Evolutionary conservation across 1,140 invertebrate genomes (phyloP), one percentile per base, ranked within the genome.

Genomic region (Hypsibius dujardini): DNA sequence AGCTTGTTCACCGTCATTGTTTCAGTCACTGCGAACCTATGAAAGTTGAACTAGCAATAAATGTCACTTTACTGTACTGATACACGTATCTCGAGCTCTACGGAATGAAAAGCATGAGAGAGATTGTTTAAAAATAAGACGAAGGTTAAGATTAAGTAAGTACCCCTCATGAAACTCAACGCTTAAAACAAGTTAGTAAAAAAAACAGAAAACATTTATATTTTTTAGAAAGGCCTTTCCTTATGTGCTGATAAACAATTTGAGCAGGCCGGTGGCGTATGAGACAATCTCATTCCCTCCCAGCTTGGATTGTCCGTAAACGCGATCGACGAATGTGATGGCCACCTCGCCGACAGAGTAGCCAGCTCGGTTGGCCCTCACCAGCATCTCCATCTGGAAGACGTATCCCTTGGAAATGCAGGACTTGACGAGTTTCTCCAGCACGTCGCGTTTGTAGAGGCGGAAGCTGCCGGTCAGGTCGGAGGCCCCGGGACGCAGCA

Each of bases 371-470:
- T 67, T 67, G 42, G 62, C 62, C 71, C 84, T 76, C 1, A 98
- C 85, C 70, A 99, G 89, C 90, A 99, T 98, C 82, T 99, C 96
- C 94, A 99, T 98, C 85, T 99, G 95, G 78, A 98, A 98, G 0
- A 96, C 92, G 78, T 97, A 98, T n/a, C 95, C 95, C 82, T 96
- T 98, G 0, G 92, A 96, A 3, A 93, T 85, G 80, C 92, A 96
- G 42, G 86, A 86, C 70, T 87, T 81, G 60, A 95, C 88, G 42
- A 97, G 81, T 75, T 89, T 88, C 77, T 93, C 84, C 50, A 98
- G 79, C 42, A 93, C 87, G 72, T 88, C 83, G 79, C 92, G 95
- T 77, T 90, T 92, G 78, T 98, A 98, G 2, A 98, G 81, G 73
- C 93, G 87, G 81, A 99, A 99, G 74, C 94, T 98, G 60, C 96